Evolutionary conservation across 2,888 invertebrate species (phyloP).

Genomic region (Philaethria dido): DNA sequence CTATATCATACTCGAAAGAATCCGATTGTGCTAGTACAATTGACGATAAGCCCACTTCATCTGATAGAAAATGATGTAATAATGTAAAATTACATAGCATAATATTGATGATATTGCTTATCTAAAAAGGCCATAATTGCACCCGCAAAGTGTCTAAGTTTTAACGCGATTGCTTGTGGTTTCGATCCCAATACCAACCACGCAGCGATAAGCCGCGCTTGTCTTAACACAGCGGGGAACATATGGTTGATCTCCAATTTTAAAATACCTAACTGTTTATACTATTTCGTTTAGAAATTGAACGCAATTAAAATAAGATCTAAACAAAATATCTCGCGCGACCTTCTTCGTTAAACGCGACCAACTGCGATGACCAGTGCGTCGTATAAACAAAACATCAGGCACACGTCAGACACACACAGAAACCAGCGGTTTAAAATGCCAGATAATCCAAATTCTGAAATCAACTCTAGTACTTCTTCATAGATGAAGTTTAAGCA

Average conservation of each 20-base stretch:
- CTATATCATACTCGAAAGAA: conserved; percentile 48
- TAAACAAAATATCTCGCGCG: conserved; percentile 62
- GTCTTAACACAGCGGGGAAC: too few species aligned
- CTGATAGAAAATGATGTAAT: conserved; percentile 21
- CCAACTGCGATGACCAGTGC: conserved; percentile 63
- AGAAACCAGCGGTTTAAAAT: conserved; percentile 89
- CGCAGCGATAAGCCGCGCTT: too few species aligned
- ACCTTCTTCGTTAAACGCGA: conserved; percentile 70
- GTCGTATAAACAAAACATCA: conserved; percentile 75
- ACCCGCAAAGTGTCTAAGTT: conserved; percentile 43
- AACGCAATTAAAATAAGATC: conserved; percentile 40
- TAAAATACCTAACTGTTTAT: too few species aligned
- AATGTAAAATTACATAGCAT: background rate
- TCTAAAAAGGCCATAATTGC: conserved; percentile 31
- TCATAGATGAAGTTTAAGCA: conserved; percentile 89
- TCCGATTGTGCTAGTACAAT: conserved; percentile 30
- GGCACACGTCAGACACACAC: conserved; percentile 85
- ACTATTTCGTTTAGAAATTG: conserved; percentile 47
- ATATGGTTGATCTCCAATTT: too few species aligned
- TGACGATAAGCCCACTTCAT: conserved; percentile 26
- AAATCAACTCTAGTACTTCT: conserved; percentile 89
- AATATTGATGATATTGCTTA: background rate
- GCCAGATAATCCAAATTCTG: conserved; percentile 88
- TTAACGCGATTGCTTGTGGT: too few species aligned
- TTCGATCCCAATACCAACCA: too few species aligned